These are phyloP conservation scores for Drosophila dunni DNA, from an alignment of 1,140 invertebrate species.

Conservation along the genomic window DNA sequence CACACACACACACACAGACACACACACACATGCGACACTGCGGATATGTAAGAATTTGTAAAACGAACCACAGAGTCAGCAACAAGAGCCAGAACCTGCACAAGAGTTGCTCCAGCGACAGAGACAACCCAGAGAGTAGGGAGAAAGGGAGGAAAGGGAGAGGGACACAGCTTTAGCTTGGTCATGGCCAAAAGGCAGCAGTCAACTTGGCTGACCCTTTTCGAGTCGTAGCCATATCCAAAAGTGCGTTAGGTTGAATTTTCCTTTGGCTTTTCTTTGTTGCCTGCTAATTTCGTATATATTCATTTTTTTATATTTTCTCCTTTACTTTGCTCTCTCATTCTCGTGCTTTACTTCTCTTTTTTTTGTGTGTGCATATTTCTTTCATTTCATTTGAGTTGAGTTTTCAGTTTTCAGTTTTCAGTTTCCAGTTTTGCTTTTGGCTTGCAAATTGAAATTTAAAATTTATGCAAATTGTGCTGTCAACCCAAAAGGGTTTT, in stretches of 20 bases:
- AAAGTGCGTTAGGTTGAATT: conserved; percentile 36
- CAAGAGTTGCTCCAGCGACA: conserved; percentile 27
- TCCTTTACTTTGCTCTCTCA: conserved; percentile 9
- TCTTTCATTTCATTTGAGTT: conserved; percentile 45
- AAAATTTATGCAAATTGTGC: conserved; percentile 80
- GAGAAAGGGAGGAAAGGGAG: background rate
- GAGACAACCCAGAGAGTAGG: conserved; percentile 15
- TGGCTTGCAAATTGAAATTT: conserved; percentile 79
- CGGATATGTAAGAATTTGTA: conserved; percentile 81
- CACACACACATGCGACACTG: conserved; percentile 25
- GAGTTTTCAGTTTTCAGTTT: conserved; percentile 28
- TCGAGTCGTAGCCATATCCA: background rate
- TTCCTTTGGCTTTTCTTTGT: conserved; percentile 56
- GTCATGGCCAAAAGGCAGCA: conserved; percentile 23
- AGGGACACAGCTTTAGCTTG: background rate
- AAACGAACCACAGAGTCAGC: conserved; percentile 62
- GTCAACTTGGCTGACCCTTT: conserved; percentile 36
- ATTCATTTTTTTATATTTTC: conserved; percentile 36
- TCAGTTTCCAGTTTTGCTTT: conserved; percentile 35
- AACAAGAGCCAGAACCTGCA: conserved; percentile 30
- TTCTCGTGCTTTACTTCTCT: conserved; percentile 33
- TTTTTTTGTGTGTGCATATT: conserved; percentile 37
- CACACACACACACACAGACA: conserved; percentile 29
- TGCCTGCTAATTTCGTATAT: conserved; percentile 75
- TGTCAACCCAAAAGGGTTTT: conserved; percentile 58